Evolutionary conservation across 2,797 vertebrate species (phyloP).

Genomic region (Enteromius fasciolatus): DNA sequence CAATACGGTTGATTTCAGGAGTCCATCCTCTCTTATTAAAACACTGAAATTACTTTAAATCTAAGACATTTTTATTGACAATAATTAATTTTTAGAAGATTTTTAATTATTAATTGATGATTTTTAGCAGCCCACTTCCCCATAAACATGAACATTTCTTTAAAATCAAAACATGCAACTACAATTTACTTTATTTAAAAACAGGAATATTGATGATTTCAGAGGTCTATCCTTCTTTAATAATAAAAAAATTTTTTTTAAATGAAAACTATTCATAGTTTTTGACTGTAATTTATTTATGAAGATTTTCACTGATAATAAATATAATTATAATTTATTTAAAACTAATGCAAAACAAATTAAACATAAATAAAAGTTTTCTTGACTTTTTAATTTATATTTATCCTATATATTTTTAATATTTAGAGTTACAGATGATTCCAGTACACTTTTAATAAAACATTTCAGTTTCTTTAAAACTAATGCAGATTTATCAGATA

Average conservation of each 20-base stretch:
- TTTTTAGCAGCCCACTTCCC: not conserved
- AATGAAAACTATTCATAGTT: not conserved
- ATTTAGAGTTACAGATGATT: not conserved
- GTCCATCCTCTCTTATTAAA: not conserved
- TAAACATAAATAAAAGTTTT: not conserved
- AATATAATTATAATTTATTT: not conserved
- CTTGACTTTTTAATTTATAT: not conserved
- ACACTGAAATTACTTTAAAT: not conserved
- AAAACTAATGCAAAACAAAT: not conserved
- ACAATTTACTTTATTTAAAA: not conserved
- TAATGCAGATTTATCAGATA: not conserved
- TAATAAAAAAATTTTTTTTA: not conserved
- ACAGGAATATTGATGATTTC: not conserved
- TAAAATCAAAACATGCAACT: not conserved
- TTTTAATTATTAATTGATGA: not conserved
- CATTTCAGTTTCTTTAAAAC: not conserved
- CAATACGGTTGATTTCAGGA: not conserved
- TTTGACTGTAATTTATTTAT: not conserved
- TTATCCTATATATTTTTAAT: not conserved
- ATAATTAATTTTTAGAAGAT: not conserved
- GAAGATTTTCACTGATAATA: not conserved
- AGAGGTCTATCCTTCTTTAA: not conserved
- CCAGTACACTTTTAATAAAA: not conserved
- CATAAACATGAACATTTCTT: not conserved
- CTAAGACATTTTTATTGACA: not conserved